A percentile compares a stretch with the other conserved stretches of the same genome.
phyloP scores from a whole-genome alignment of 2,888 invertebrate species.

The Conomelus anceps region DNA sequence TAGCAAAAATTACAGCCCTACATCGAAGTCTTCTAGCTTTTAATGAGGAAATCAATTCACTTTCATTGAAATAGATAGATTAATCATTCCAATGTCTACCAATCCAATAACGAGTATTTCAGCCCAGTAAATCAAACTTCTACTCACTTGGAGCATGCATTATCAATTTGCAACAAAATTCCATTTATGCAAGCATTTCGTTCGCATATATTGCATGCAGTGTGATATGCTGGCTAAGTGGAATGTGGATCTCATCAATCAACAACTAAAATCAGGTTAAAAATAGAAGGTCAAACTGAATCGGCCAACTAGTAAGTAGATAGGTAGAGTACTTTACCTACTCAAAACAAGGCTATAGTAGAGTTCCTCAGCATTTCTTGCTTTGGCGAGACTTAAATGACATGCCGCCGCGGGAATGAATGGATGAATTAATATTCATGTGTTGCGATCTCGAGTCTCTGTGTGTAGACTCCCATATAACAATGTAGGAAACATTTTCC shows the following conservation, averaged over 20 bases:
- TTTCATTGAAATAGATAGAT: too few species aligned
- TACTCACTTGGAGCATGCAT: too few species aligned
- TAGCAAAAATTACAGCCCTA: too few species aligned
- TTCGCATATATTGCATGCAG: background rate
- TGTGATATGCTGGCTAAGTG: background rate
- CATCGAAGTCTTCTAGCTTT: too few species aligned
- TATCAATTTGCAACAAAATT: background rate
- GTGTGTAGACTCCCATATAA: too few species aligned
- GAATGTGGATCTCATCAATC: background rate
- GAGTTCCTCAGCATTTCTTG: background rate
- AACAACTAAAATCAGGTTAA: background rate
- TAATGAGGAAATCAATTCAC: too few species aligned
- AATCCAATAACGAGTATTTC: too few species aligned
- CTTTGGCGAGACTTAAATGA: background rate
- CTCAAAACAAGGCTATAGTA: background rate
- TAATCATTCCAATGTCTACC: too few species aligned
- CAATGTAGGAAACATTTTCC: too few species aligned
- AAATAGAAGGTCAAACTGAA: background rate
- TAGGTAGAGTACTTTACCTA: too few species aligned
- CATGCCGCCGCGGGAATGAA: background rate
- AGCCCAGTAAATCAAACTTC: too few species aligned
- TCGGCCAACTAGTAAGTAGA: too few species aligned
- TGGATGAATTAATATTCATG: background rate
- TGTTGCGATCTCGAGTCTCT: background rate
- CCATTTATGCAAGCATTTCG: background rate